Conservation (phyloP, 2,797 vertebrate species). For the Hydrocynus forskahlii region DNA sequence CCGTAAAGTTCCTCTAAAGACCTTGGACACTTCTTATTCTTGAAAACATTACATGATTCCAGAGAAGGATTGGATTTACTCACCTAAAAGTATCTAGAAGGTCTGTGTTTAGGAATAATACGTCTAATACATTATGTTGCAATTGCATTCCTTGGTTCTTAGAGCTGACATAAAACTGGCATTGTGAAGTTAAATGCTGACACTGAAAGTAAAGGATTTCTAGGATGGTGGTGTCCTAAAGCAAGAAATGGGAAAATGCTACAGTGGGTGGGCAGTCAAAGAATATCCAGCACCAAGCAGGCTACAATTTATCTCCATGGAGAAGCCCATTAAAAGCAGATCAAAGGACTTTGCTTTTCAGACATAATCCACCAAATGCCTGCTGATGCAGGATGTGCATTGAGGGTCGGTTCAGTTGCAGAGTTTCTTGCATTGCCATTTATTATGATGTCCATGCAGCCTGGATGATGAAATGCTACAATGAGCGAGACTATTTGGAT, state of each 20-base stretch:
- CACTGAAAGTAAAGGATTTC: slow-evolving; percentile 55
- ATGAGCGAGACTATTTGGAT: neutral
- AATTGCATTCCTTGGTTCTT: too few relatives aligned
- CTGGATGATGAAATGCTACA: slow-evolving; percentile 23
- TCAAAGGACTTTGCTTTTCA: slow-evolving; percentile 63
- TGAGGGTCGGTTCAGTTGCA: slow-evolving; percentile 51
- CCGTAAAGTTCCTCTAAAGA: too few relatives aligned
- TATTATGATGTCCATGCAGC: slow-evolving; percentile 37
- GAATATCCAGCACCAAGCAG: slow-evolving; percentile 16
- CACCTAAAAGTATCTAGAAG: neutral
- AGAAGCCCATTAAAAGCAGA: slow-evolving; percentile 71
- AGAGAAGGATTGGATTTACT: neutral
- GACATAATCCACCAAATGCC: slow-evolving; percentile 65
- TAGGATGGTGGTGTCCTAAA: neutral
- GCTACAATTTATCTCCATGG: slow-evolving; percentile 53
- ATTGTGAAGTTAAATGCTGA: slow-evolving; percentile 64
- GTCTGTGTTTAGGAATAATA: neutral
- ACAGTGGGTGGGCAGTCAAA: neutral
- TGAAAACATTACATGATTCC: neutral
- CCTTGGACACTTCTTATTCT: too few relatives aligned
- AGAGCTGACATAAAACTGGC: neutral
- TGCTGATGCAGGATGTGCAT: slow-evolving; percentile 67
- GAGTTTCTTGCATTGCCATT: slow-evolving; percentile 21
- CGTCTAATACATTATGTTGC: neutral
- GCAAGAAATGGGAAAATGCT: slow-evolving; percentile 40